These are phyloP conservation scores for Platycercus adscitus DNA, from an alignment of 2,113 vertebrate genomes.

Conservation along the genomic window DNA sequence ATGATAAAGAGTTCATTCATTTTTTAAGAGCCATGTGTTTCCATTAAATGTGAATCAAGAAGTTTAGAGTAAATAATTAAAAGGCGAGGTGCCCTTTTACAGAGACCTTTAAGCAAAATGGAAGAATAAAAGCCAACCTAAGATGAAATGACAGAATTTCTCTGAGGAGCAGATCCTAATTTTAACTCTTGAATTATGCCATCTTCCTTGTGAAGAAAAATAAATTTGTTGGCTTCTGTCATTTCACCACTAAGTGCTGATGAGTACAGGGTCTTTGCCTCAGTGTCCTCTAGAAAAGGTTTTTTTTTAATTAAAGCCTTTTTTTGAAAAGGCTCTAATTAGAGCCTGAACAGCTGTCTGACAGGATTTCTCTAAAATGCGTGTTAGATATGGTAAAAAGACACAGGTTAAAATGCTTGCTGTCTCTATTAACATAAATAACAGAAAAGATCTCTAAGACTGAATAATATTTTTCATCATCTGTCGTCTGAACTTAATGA, in stretches of 20 bases:
- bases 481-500: background rate
- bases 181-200: background rate
- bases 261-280: background rate
- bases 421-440: background rate
- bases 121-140: background rate
- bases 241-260: background rate
- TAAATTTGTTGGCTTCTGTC: background rate
- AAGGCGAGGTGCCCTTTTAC: background rate
- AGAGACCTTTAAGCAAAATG: background rate
- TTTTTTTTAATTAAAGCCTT: background rate
- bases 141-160: background rate
- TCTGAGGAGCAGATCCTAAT: background rate
- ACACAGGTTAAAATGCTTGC: background rate
- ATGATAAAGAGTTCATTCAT: background rate
- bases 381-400: background rate
- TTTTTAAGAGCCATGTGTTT: background rate
- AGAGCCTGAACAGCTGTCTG: background rate
- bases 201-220: background rate
- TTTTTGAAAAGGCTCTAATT: background rate
- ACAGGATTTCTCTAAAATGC: background rate
- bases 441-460: background rate
- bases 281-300: background rate
- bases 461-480: background rate
- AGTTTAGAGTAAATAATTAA: conserved; percentile 28
- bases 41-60: background rate